phyloP scores from a whole-genome alignment of 2,888 invertebrate species.

The Tribolium freemani region DNA sequence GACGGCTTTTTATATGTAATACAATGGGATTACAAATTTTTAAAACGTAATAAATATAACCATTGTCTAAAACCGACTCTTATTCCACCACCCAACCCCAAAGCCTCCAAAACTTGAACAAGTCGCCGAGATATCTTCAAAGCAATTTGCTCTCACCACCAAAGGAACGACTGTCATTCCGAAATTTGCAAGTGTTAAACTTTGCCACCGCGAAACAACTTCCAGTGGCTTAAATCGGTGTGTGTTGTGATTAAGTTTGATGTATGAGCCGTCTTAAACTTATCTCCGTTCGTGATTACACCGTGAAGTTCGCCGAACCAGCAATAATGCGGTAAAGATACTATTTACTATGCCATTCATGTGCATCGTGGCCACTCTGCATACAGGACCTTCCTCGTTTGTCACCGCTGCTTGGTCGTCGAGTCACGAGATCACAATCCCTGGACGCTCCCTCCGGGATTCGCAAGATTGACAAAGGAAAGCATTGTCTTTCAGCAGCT shows the following conservation, averaged over 20 bases:
- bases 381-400: slow-evolving; percentile 53
- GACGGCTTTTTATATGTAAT: slow-evolving; percentile 70
- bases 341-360: slow-evolving; percentile 54
- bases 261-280: slow-evolving; percentile 14
- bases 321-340: slow-evolving; percentile 51
- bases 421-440: slow-evolving; percentile 47
- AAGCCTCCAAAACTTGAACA: not conserved
- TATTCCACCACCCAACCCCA: slow-evolving; percentile 40
- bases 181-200: not conserved
- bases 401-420: slow-evolving; percentile 52
- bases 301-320: slow-evolving; percentile 18
- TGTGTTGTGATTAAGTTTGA: slow-evolving; percentile 10
- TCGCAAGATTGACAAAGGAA: slow-evolving; percentile 44
- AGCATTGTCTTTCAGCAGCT: slow-evolving; percentile 5
- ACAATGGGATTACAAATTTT: slow-evolving; percentile 68
- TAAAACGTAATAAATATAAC: slow-evolving; percentile 69
- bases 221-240: not conserved
- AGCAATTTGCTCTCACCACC: not conserved
- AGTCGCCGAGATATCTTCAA: not conserved
- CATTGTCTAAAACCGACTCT: slow-evolving; percentile 64
- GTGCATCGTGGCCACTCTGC: slow-evolving; percentile 50
- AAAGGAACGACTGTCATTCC: not conserved
- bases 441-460: slow-evolving; percentile 46
- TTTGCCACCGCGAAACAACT: not conserved
- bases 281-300: slow-evolving; percentile 14